Conservation (phyloP, 2,888 invertebrate species). For the Scaptomyza parva region DNA sequence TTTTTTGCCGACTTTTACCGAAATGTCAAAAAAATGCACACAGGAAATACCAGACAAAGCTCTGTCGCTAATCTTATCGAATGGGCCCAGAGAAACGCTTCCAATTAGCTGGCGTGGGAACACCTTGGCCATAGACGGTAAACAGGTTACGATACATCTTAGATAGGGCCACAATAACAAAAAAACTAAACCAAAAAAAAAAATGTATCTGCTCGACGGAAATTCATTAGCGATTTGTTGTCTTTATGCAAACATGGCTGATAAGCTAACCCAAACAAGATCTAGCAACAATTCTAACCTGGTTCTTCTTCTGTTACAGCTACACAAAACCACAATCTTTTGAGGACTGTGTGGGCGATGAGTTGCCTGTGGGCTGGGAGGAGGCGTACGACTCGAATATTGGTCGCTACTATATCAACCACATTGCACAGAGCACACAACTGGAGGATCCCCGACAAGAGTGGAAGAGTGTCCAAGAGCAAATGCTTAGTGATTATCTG, state of each 20-base stretch:
- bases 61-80: conserved; percentile 81
- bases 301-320: conserved; percentile 87
- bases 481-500: conserved; percentile 98
- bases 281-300: conserved; percentile 16
- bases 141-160: conserved; percentile 65
- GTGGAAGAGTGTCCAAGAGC: conserved; percentile 98
- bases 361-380: conserved; percentile 98
- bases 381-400: conserved; percentile 97
- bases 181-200: conserved; percentile 3
- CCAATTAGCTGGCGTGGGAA: conserved; percentile 78
- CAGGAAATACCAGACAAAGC: conserved; percentile 77
- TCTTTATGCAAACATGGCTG: conserved; percentile 62
- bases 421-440: conserved; percentile 97
- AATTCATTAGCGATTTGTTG: conserved; percentile 72
- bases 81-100: conserved; percentile 58
- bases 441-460: conserved; percentile 98
- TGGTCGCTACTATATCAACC: conserved; percentile 98
- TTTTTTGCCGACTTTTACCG: conserved; percentile 59
- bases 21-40: conserved; percentile 58
- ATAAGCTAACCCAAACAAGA: conserved; percentile 33
- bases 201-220: conserved; percentile 57
- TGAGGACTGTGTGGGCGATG: conserved; percentile 99
- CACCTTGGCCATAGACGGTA: conserved; percentile 42
- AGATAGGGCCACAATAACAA: conserved; percentile 44
- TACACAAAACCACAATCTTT: conserved; percentile 98